Base-by-base conservation (phyloP, 2,797 vertebrate species). In the Pseudochaenichthys georgianus region DNA sequence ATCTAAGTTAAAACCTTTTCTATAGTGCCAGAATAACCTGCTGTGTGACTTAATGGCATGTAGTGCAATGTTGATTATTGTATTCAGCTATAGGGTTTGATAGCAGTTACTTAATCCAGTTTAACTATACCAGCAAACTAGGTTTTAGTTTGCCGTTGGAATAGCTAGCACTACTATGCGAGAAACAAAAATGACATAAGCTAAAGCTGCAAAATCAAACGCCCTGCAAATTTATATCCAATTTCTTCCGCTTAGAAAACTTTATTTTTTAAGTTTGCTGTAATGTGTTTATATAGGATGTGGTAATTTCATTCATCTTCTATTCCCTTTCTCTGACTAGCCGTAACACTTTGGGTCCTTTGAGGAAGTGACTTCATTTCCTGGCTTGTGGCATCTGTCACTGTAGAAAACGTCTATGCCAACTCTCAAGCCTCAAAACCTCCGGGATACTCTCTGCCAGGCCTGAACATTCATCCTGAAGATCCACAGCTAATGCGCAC, bases 291-390 rank as follows among this genome's bases (percentile, higher is more conserved):
- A 38, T 38, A 38, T 38, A 38, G 8, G 34, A 9, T 65, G 4
- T 54, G 63, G 3, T 21, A 42, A 19, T 74, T 70, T 72, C 0
- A 43, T 74, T 15, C 12, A 31, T 52, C 28, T 43, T 64, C 38
- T 85, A 2, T 73, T 50, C 34, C 28, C 77, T 84, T 59, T 68
- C 59, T 89, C 70, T 89, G 53, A 73, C 21, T 73, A 95, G 93
- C 93, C 93, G 81, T 82, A 95, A 92, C 91, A 93, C 87, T 65
- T 89, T 92, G 75, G 89, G 85, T 79, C 95, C 93, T 9, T 93
- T 34, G 93, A 95, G 71, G 94, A 95, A 65, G 94, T 93, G 85
- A 92, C 75, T 81, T 94, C 83, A 88, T 90, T 59, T 81, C 83
- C 68, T 80, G 81, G 80, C 47, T 91, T 76, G 83, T 88, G 82